phyloP scores from a whole-genome alignment of 1,140 invertebrate genomes.

The Panagrolaimus sp. region DNA sequence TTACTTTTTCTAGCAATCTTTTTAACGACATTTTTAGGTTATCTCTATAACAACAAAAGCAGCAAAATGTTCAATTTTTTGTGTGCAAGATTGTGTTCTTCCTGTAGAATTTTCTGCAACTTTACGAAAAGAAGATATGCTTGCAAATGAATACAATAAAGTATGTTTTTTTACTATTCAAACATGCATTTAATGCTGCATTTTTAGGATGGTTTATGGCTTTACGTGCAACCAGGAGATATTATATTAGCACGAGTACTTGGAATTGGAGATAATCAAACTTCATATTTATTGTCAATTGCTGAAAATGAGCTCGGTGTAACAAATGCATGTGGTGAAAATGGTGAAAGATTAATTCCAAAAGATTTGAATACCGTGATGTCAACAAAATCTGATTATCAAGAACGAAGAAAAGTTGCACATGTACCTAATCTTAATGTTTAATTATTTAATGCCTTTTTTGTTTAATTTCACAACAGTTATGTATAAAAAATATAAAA shows the following conservation, averaged over 20 bases:
- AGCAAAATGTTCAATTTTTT: conserved; percentile 47
- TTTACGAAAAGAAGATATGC: conserved; percentile 43
- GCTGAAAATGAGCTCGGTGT: conserved; percentile 43
- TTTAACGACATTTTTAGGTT: conserved; percentile 20
- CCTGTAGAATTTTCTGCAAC: conserved; percentile 40
- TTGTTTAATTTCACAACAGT: too few relatives aligned
- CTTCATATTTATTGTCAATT: conserved; percentile 40
- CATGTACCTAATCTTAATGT: conserved; percentile 33
- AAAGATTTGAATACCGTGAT: conserved; percentile 25
- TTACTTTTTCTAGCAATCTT: background rate
- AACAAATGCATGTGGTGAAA: conserved; percentile 36
- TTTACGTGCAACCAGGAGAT: conserved; percentile 44
- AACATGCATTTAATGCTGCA: too few relatives aligned
- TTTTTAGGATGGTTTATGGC: conserved; percentile 36
- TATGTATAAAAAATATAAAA: too few relatives aligned
- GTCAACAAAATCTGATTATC: conserved; percentile 25
- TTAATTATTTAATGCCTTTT: too few relatives aligned
- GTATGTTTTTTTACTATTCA: conserved; percentile 13
- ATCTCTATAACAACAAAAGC: conserved; percentile 27
- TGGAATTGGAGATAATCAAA: conserved; percentile 46
- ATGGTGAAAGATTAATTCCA: conserved; percentile 37
- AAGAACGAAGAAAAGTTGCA: conserved; percentile 45
- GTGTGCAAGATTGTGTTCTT: conserved; percentile 39
- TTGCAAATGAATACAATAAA: conserved; percentile 41
- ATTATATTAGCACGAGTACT: conserved; percentile 44